Evolutionary conservation across 2,113 vertebrate species (phyloP).

Genomic region (Regulus satrapa): DNA sequence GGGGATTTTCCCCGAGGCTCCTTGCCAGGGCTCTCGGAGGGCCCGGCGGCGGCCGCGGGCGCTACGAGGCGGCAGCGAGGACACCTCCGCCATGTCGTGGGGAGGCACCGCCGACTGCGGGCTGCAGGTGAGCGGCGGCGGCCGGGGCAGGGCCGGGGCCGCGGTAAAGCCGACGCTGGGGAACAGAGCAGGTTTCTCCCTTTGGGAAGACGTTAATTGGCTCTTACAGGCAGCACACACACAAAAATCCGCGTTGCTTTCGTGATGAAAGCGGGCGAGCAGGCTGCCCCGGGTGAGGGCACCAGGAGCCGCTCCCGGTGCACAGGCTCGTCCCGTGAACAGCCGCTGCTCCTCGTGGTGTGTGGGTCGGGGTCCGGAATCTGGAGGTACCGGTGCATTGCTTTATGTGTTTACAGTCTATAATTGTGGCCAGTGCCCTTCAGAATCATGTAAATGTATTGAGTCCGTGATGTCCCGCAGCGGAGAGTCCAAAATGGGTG

Average conservation of each 20-base stretch:
- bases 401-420: rapidly evolving
- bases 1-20: no score
- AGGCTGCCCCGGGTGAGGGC: not conserved
- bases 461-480: no score
- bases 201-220: rapidly evolving
- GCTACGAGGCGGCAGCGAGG: no score
- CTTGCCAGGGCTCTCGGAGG: no score
- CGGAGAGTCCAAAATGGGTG: not conserved
- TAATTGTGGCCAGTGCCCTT: not conserved
- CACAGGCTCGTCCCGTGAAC: no score
- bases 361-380: not conserved
- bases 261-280: not conserved
- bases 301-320: rapidly evolving
- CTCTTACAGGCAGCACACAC: rapidly evolving
- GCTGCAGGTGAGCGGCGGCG: not conserved
- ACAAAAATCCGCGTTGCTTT: not conserved
- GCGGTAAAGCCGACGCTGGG: not conserved
- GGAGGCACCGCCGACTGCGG: not conserved
- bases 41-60: not conserved
- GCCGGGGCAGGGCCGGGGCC: no score
- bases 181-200: no score
- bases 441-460: rapidly evolving
- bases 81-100: not conserved
- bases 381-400: not conserved
- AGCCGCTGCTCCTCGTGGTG: rapidly evolving